Conservation (phyloP, 1,140 invertebrate genomes). For the Scaptomyza hsui region DNA sequence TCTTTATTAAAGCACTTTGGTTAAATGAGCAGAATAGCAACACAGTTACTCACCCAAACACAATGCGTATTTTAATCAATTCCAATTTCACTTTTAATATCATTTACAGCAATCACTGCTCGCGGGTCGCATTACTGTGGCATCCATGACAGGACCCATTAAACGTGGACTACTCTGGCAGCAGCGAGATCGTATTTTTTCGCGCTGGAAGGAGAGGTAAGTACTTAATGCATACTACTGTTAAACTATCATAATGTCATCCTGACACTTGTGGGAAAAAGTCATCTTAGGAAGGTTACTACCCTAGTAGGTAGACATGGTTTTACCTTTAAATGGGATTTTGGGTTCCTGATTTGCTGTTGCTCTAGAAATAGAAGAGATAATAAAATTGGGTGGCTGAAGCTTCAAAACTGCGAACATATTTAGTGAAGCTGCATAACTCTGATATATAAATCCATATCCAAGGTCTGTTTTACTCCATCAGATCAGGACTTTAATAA, state of each 20-base stretch:
- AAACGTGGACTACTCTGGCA: slow-evolving; percentile 88
- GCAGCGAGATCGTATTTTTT: slow-evolving; percentile 88
- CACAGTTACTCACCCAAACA: background rate
- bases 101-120: slow-evolving; percentile 84
- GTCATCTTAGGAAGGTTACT: too few relatives aligned
- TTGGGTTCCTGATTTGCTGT: too few relatives aligned
- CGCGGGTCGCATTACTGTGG: slow-evolving; percentile 82
- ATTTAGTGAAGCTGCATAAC: too few relatives aligned
- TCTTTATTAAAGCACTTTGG: slow-evolving; percentile 66
- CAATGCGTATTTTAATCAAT: slow-evolving; percentile 17
- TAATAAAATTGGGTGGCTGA: slow-evolving; percentile 9
- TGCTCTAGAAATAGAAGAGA: too few relatives aligned
- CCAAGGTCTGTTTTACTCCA: too few relatives aligned
- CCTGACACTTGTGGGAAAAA: too few relatives aligned
- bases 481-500: too few relatives aligned
- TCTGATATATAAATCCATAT: too few relatives aligned
- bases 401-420: too few relatives aligned
- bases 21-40: slow-evolving; percentile 55
- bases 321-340: too few relatives aligned
- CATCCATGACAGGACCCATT: slow-evolving; percentile 85
- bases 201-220: slow-evolving; percentile 88
- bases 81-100: slow-evolving; percentile 21
- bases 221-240: background rate
- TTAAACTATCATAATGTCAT: background rate
- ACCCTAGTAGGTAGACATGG: too few relatives aligned